Conservation (phyloP, 2,888 invertebrate species). For the Syrphus vitripennis region DNA sequence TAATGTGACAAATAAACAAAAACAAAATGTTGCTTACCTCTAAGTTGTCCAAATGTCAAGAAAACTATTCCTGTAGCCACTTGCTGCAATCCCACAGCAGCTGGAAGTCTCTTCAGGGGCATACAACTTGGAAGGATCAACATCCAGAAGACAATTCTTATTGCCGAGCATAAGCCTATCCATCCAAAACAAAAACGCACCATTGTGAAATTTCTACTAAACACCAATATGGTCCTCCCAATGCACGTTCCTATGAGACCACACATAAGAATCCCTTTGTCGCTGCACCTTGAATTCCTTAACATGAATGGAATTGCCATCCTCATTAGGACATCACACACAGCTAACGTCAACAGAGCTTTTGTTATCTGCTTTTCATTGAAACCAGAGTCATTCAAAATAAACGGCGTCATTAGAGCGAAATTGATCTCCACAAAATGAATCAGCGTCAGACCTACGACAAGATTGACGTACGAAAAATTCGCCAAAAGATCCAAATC, state of each 20-base stretch:
- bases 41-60: constrained; percentile 84
- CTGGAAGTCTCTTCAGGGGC: constrained; percentile 86
- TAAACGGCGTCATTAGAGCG: constrained; percentile 87
- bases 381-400: constrained; percentile 85
- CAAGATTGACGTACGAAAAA: constrained; percentile 86
- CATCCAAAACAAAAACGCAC: constrained; percentile 85
- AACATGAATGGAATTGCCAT: constrained; percentile 86
- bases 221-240: constrained; percentile 77
- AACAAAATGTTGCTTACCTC: constrained; percentile 82
- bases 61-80: constrained; percentile 85
- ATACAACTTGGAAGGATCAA: constrained; percentile 88
- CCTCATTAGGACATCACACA: constrained; percentile 85
- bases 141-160: constrained; percentile 88
- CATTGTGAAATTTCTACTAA: constrained; percentile 83
- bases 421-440: constrained; percentile 88
- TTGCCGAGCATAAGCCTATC: constrained; percentile 85
- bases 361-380: constrained; percentile 83
- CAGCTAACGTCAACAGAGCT: constrained; percentile 87
- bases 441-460: constrained; percentile 87
- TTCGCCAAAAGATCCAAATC: constrained; percentile 87
- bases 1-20: neutral
- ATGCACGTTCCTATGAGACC: constrained; percentile 83
- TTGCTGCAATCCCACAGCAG: constrained; percentile 87
- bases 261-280: constrained; percentile 86
- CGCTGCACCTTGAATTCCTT: constrained; percentile 86